These are phyloP conservation scores for Periophthalmus magnuspinnatus DNA, from an alignment of 2,797 vertebrate species.

Conservation along the genomic window DNA sequence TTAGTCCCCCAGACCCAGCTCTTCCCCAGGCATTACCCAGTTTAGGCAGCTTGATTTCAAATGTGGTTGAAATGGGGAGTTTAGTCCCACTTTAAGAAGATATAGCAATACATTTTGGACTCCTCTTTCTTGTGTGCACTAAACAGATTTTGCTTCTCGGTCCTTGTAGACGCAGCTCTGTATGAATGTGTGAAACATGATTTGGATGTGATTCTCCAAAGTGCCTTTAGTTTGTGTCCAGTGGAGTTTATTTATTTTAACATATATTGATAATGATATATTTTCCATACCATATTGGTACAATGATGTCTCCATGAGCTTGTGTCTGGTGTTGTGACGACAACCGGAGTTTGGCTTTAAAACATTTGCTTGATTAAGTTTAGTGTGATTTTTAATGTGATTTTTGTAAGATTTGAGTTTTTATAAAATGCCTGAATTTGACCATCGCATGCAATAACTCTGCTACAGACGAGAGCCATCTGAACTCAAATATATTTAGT, in stretches of 20 bases:
- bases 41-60: no score
- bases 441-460: constrained; percentile 72
- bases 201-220: constrained; percentile 78
- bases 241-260: constrained; percentile 83
- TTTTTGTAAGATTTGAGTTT: constrained; percentile 64
- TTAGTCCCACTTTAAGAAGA: no score
- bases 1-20: no score
- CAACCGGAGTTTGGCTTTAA: constrained; percentile 77
- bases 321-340: constrained; percentile 77
- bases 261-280: constrained; percentile 72
- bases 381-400: constrained; percentile 30
- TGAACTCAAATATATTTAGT: constrained; percentile 29
- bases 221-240: constrained; percentile 83
- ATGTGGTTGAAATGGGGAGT: no score
- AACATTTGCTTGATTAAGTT: constrained; percentile 26
- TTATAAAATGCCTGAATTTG: constrained; percentile 63
- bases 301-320: constrained; percentile 80
- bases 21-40: no score
- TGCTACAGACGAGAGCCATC: constrained; percentile 67
- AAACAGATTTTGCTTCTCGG: no score
- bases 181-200: constrained; percentile 39
- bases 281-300: constrained; percentile 88
- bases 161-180: no score
- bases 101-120: no score
- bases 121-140: no score